Evolutionary conservation across 2,113 vertebrate genomes (phyloP).

Genomic region (Nyctibius bracteatus): DNA sequence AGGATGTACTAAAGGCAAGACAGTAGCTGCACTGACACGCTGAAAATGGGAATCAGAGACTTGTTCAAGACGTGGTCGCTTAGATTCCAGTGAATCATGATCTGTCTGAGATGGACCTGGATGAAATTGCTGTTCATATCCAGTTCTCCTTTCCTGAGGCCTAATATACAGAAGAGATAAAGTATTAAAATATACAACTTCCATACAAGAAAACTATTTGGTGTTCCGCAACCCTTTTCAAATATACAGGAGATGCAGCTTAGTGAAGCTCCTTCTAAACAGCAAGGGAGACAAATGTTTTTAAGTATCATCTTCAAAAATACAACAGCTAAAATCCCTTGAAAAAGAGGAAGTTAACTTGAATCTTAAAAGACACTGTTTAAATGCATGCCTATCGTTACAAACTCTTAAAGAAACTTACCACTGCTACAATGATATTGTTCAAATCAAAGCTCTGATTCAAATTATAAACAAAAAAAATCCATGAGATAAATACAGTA

Average conservation of each 20-base stretch:
- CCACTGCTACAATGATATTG: background rate
- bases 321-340: background rate
- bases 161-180: constrained; percentile 58
- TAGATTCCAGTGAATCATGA: constrained; percentile 87
- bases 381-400: background rate
- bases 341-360: background rate
- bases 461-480: background rate
- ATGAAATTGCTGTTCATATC: constrained; percentile 91
- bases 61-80: constrained; percentile 91
- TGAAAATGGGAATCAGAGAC: constrained; percentile 86
- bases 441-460: background rate
- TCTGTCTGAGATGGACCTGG: constrained; percentile 80
- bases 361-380: background rate
- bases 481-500: background rate
- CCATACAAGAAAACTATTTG: background rate
- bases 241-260: background rate
- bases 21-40: constrained; percentile 76
- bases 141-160: constrained; percentile 93
- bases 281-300: background rate
- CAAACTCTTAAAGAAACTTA: background rate
- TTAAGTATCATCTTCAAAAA: background rate
- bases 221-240: background rate
- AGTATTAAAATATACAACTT: background rate
- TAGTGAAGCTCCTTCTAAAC: background rate
- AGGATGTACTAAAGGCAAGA: constrained; percentile 84